phyloP scores from a whole-genome alignment of 2,113 vertebrate species.

The Cynoglossus semilaevis region DNA sequence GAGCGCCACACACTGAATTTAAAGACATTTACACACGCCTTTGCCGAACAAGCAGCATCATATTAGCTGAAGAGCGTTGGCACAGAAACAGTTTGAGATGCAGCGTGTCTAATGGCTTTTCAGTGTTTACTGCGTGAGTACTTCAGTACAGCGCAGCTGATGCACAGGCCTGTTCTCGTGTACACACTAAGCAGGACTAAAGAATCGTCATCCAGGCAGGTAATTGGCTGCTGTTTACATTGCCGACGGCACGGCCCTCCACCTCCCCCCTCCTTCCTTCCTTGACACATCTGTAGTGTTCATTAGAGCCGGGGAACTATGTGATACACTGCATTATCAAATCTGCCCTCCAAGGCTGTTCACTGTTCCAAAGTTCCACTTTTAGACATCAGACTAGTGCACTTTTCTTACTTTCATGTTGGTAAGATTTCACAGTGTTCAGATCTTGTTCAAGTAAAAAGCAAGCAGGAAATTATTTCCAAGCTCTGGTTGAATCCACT shows the following conservation, averaged over 20 bases:
- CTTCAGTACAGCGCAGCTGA: slow-evolving; percentile 35
- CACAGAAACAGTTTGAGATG: not conserved
- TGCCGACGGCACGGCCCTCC: slow-evolving; percentile 49
- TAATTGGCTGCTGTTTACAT: slow-evolving; percentile 74
- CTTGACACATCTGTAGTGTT: slow-evolving; percentile 70
- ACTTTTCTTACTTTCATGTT: slow-evolving; percentile 19
- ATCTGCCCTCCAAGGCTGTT: slow-evolving; percentile 53
- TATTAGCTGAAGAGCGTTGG: not conserved
- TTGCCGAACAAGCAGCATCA: not conserved
- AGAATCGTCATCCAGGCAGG: slow-evolving; percentile 66
- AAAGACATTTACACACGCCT: not conserved
- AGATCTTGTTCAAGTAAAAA: slow-evolving; percentile 3
- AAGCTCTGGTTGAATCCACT: not conserved
- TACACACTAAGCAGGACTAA: slow-evolving; percentile 42
- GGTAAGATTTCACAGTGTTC: slow-evolving; percentile 10
- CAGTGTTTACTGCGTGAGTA: slow-evolving; percentile 14
- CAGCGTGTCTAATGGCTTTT: slow-evolving; percentile 13
- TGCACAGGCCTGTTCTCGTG: slow-evolving; percentile 41
- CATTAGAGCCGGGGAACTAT: slow-evolving; percentile 59
- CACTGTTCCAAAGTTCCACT: slow-evolving; percentile 30
- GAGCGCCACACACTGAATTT: not conserved
- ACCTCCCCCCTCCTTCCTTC: slow-evolving; percentile 45
- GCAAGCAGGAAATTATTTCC: not conserved
- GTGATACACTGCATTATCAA: slow-evolving; percentile 42
- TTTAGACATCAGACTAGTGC: slow-evolving; percentile 1